A percentile compares a stretch with the other conserved stretches of the same genome.
phyloP scores from a whole-genome alignment of 64 coral and sea anemone species.

The Astreopora myriophthalma region DNA sequence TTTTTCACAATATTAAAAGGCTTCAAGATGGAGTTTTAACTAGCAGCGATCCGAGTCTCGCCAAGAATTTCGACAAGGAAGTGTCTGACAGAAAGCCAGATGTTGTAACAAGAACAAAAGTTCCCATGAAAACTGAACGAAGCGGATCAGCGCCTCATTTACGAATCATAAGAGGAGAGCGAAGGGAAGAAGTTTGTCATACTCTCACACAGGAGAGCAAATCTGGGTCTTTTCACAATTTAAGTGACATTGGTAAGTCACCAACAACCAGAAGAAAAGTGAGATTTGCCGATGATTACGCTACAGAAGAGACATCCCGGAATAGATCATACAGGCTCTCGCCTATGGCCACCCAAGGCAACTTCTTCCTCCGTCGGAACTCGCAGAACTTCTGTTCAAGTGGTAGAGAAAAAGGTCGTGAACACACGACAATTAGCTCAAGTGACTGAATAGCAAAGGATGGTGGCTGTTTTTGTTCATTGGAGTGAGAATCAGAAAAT shows the following conservation, averaged over 20 bases:
- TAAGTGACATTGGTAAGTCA: neutral
- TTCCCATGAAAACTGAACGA: neutral
- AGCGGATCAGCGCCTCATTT: neutral
- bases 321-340: neutral
- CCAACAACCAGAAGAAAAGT: conserved; percentile 14
- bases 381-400: neutral
- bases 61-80: neutral
- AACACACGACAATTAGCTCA: no score
- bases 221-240: neutral
- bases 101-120: neutral
- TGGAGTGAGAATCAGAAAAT: neutral
- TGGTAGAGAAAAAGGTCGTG: neutral
- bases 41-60: neutral
- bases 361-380: neutral
- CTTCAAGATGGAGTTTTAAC: conserved; percentile 11
- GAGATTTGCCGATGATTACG: conserved; percentile 10
- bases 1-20: conserved; percentile 36
- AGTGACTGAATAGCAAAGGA: no score
- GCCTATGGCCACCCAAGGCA: neutral
- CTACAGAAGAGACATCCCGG: neutral
- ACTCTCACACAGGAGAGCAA: neutral
- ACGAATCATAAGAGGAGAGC: neutral
- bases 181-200: neutral
- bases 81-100: no score
- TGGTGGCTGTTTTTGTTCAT: no score